These are phyloP conservation scores for Lamellibrachia satsuma DNA, from an alignment of 2,888 invertebrate genomes.

Conservation along the genomic window DNA sequence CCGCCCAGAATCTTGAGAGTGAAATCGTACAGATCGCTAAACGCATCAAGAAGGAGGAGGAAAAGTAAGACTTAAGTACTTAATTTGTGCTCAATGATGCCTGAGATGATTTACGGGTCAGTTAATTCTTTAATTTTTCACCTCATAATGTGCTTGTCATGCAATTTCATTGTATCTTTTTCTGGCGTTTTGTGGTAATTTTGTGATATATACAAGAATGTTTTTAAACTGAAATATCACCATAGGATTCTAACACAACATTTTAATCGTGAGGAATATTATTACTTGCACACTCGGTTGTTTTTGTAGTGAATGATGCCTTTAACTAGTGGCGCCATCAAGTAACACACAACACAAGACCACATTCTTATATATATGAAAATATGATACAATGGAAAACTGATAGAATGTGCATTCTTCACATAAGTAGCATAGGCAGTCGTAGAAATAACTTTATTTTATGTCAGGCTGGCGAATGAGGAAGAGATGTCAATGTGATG, in stretches of 20 bases:
- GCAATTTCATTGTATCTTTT: too few species aligned
- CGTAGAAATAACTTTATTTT: background rate
- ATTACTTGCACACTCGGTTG: too few species aligned
- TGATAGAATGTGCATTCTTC: background rate
- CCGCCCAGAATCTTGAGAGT: conserved; percentile 53
- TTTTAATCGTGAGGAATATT: too few species aligned
- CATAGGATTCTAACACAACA: too few species aligned
- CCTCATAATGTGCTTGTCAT: too few species aligned
- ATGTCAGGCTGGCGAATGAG: background rate
- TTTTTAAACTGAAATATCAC: too few species aligned
- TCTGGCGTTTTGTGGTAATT: too few species aligned
- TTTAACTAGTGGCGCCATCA: too few species aligned
- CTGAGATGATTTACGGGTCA: background rate
- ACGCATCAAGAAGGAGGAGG: conserved; percentile 57
- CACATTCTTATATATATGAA: background rate
- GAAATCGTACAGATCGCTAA: conserved; percentile 59
- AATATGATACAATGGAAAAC: background rate
- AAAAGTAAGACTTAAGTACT: conserved; percentile 46
- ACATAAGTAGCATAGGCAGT: background rate
- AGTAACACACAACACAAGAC: background rate
- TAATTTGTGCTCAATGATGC: conserved; percentile 18
- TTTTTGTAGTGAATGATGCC: too few species aligned
- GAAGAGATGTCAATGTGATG: background rate
- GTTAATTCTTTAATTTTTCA: too few species aligned
- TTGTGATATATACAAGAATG: too few species aligned